phyloP scores from a whole-genome alignment of 2,113 vertebrate species.

The Periophthalmodon schlosseri region DNA sequence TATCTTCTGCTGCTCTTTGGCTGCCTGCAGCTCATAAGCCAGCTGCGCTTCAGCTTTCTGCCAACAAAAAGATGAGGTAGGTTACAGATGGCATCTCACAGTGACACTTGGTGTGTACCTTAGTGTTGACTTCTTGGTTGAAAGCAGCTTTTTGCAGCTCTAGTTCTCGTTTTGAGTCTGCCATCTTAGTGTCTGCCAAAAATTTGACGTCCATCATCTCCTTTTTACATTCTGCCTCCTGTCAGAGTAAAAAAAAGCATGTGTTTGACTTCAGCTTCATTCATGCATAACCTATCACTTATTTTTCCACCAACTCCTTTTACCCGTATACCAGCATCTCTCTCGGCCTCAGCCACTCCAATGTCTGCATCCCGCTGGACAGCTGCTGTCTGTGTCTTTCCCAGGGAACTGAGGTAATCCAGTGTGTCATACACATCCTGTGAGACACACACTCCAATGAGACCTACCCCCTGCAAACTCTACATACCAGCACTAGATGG shows the following conservation, averaged over 20 bases:
- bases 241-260: background rate
- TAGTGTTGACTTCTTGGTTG: slow-evolving; percentile 94
- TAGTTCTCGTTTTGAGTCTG: slow-evolving; percentile 91
- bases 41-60: slow-evolving; percentile 95
- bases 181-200: slow-evolving; percentile 92
- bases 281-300: too few species aligned
- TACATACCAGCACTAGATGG: too few species aligned
- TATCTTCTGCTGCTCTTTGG: slow-evolving; percentile 98
- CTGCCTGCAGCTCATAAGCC: slow-evolving; percentile 93
- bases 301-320: background rate
- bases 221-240: slow-evolving; percentile 97
- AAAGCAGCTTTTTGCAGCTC: slow-evolving; percentile 96
- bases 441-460: background rate
- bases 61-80: background rate
- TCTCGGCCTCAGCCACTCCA: slow-evolving; percentile 92
- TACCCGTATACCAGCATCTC: slow-evolving; percentile 95
- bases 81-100: too few species aligned
- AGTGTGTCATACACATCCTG: slow-evolving; percentile 98
- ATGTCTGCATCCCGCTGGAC: slow-evolving; percentile 96
- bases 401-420: slow-evolving; percentile 96
- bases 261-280: too few species aligned
- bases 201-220: slow-evolving; percentile 97
- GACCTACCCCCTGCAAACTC: too few species aligned
- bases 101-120: slow-evolving; percentile 74
- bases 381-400: slow-evolving; percentile 93